A percentile compares a stretch with the other conserved stretches of the same genome.
These are phyloP conservation scores for Andrena minutula DNA, from an alignment of 2,888 invertebrate genomes.

Conservation along the genomic window DNA sequence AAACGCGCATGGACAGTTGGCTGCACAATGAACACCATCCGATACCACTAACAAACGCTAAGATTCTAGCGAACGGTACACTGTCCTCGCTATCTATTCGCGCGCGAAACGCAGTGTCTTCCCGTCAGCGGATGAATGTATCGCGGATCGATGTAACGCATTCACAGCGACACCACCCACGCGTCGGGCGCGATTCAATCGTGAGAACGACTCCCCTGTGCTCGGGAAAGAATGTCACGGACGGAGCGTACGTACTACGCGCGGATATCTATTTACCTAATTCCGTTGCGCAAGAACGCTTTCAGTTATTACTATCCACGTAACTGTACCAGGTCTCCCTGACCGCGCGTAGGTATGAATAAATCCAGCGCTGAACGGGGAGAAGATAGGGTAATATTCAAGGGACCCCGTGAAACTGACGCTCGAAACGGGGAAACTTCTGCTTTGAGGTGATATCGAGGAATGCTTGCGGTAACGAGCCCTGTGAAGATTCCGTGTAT, in stretches of 20 bases:
- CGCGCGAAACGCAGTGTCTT: conserved; percentile 12
- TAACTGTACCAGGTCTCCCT: not conserved
- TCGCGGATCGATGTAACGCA: conserved; percentile 43
- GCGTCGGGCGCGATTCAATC: conserved; percentile 48
- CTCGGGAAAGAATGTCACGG: conserved; percentile 61
- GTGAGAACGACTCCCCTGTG: conserved; percentile 45
- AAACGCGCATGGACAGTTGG: too few relatives aligned
- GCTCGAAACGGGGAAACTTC: not conserved
- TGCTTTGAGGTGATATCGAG: conserved; percentile 2
- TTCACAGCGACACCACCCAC: conserved; percentile 46
- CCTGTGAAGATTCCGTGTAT: not conserved
- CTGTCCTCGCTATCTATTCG: conserved; percentile 18
- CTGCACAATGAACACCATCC: too few relatives aligned
- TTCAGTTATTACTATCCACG: conserved; percentile 27
- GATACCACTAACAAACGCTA: not conserved
- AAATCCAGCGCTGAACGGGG: conserved; percentile 1
- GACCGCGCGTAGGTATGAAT: conserved; percentile 9
- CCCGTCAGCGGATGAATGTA: conserved; percentile 32
- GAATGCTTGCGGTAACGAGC: not conserved
- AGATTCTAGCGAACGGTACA: not conserved
- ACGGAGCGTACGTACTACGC: conserved; percentile 48
- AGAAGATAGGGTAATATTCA: not conserved
- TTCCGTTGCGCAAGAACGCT: conserved; percentile 53
- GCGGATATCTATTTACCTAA: conserved; percentile 50
- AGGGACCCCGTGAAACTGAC: not conserved